These are phyloP conservation scores for Scaeva pyrastri DNA, from an alignment of 2,888 invertebrate genomes.

Conservation along the genomic window DNA sequence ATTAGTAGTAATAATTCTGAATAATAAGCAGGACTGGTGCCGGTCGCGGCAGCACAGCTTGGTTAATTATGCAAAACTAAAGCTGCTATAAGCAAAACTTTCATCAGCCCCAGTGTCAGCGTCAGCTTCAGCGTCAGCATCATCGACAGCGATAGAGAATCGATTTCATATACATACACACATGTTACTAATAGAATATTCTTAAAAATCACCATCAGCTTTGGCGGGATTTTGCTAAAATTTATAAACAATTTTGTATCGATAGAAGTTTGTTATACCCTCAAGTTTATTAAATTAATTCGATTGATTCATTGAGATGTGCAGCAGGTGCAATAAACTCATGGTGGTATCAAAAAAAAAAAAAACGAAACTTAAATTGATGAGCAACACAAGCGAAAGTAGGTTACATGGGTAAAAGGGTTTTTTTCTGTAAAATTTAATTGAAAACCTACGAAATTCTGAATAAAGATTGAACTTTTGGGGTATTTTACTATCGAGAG, in stretches of 20 bases:
- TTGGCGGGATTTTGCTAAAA: background rate
- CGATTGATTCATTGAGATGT: too few species aligned
- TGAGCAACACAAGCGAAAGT: too few species aligned
- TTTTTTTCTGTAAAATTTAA: too few species aligned
- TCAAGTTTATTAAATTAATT: too few species aligned
- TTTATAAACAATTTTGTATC: background rate
- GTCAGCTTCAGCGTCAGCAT: too few species aligned
- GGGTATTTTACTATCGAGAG: too few species aligned
- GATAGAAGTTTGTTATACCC: background rate
- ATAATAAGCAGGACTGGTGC: background rate
- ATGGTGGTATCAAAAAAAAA: too few species aligned
- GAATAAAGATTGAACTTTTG: too few species aligned
- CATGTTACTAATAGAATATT: background rate
- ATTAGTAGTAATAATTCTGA: constrained; percentile 10
- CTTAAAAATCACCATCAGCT: background rate
- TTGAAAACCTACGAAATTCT: too few species aligned
- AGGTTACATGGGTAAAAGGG: too few species aligned
- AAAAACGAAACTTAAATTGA: too few species aligned
- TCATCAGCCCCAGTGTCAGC: background rate
- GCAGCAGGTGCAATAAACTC: too few species aligned
- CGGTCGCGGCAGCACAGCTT: background rate
- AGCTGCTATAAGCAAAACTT: background rate
- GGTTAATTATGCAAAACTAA: constrained; percentile 14
- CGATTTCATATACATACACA: background rate
- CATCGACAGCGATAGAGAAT: background rate